Base-by-base conservation (phyloP, 2,797 vertebrate species). In the Saxicola maurus region DNA sequence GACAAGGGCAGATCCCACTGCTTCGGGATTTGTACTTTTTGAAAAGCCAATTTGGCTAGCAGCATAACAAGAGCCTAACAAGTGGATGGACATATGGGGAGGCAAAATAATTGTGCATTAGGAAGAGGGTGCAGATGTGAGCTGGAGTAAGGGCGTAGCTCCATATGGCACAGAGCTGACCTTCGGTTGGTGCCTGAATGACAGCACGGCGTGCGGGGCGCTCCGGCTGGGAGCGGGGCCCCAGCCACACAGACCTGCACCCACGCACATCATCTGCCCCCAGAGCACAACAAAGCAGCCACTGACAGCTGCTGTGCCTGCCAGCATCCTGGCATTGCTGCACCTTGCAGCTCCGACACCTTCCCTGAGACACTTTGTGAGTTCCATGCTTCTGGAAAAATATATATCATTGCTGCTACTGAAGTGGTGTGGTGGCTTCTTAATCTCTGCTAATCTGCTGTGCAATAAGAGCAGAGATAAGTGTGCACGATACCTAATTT, bases 31-130 rank as follows among this genome's bases (percentile, higher is more conserved):
- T 94, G 80, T 91, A 91, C 74, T 78, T 92, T 91, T 82, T 96
- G 96, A 98, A 98, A 98, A 97, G 96, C 96, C 97, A 98, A 95
- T 98, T 98, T 98, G 97, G 95, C 91, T 95, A 98, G 97, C 97
- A 97, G 96, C 92, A 68, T 95, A 97, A 95, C 97, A 98, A 97
- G 98, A 98, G 97, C 92, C 96, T 94, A 93, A 96, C 97, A 98
- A 97, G 96, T 97, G 96, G 92, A 95, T 94, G 95, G 98, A 96
- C 98, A 98, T 98, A 98, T 98, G 98, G 98, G 94, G 96, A 97
- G 97, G 97, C 97, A 95, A 98, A 97, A 98, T 97, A 98, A 96
- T 97, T 96, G 97, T 97, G 96, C 95, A 95, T 97, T 94, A 97
- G 98, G 97, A 98, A 98, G 98, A 96, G 82, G 15, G 82, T 96